These are phyloP conservation scores for Heterotilapia buettikoferi DNA, from an alignment of 2,113 vertebrate genomes.

Conservation along the genomic window DNA sequence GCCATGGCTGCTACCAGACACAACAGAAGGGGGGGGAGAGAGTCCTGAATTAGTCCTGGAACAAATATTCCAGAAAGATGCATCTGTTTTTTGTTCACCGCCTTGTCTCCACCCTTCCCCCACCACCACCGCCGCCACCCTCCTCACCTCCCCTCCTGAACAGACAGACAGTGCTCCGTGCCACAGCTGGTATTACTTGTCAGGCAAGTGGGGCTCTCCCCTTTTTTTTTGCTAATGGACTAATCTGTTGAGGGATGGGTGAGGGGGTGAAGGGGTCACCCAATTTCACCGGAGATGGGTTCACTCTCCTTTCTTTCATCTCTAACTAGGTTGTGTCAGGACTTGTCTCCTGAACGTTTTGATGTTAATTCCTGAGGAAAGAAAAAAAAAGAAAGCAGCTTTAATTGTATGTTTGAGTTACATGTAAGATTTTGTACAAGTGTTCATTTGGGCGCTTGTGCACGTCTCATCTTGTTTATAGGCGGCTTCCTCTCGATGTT, in stretches of 20 bases:
- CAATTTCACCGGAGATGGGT: slow-evolving; percentile 60
- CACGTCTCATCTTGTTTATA: slow-evolving; percentile 18
- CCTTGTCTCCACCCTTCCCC: slow-evolving; percentile 44
- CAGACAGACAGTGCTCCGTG: slow-evolving; percentile 40
- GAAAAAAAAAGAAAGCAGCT: background rate
- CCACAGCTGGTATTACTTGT: slow-evolving; percentile 72
- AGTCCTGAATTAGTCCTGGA: slow-evolving; percentile 20
- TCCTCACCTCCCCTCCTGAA: background rate
- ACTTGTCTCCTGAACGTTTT: background rate
- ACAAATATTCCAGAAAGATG: slow-evolving; percentile 50
- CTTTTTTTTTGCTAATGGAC: slow-evolving; percentile 59
- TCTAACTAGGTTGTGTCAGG: slow-evolving; percentile 36
- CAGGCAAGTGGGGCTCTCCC: slow-evolving; percentile 58
- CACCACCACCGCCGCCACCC: slow-evolving; percentile 17
- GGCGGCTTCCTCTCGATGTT: slow-evolving; percentile 2
- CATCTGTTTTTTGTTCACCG: slow-evolving; percentile 68
- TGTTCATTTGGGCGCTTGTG: slow-evolving; percentile 12
- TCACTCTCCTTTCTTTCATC: slow-evolving; percentile 36
- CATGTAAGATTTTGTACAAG: background rate
- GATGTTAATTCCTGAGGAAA: background rate
- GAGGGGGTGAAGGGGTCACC: slow-evolving; percentile 47
- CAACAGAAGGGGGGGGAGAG: background rate
- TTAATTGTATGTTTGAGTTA: slow-evolving; percentile 35
- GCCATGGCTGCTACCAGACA: background rate
- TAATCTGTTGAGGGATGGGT: slow-evolving; percentile 39